Evolutionary conservation across 2,113 vertebrate genomes (phyloP).

Genomic region (Limanda limanda): DNA sequence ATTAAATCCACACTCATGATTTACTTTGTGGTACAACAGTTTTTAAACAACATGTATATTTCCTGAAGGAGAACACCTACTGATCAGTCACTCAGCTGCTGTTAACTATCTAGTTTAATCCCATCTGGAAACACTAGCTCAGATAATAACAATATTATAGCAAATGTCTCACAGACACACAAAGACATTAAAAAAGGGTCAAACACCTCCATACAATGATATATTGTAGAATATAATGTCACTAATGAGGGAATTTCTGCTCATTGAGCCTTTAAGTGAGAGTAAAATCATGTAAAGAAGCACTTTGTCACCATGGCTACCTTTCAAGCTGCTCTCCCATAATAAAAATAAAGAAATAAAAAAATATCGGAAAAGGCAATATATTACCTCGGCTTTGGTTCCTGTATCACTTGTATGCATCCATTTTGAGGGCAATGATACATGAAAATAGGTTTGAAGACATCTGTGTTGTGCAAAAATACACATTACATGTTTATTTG

Average conservation of each 20-base stretch:
- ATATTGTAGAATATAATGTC: background rate
- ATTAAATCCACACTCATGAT: conserved; percentile 22
- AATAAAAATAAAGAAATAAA: too few relatives aligned
- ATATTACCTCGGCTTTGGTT: too few relatives aligned
- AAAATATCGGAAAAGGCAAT: too few relatives aligned
- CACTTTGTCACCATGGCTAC: too few relatives aligned
- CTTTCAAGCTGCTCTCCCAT: too few relatives aligned
- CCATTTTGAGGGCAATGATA: background rate
- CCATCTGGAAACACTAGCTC: background rate
- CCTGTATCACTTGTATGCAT: background rate
- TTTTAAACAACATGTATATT: background rate
- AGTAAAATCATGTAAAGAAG: background rate
- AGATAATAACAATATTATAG: background rate
- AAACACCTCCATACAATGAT: background rate
- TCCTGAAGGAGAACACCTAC: background rate
- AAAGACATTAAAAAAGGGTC: too few relatives aligned
- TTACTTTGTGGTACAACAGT: background rate
- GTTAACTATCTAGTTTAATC: background rate
- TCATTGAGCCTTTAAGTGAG: background rate
- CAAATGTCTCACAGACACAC: background rate
- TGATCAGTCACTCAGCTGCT: background rate
- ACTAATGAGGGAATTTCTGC: background rate
- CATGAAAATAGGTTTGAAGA: background rate
- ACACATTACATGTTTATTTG: background rate
- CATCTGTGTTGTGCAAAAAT: background rate